Evolutionary conservation across 2,113 vertebrate species (phyloP).

Genomic region (Cacatua alba): DNA sequence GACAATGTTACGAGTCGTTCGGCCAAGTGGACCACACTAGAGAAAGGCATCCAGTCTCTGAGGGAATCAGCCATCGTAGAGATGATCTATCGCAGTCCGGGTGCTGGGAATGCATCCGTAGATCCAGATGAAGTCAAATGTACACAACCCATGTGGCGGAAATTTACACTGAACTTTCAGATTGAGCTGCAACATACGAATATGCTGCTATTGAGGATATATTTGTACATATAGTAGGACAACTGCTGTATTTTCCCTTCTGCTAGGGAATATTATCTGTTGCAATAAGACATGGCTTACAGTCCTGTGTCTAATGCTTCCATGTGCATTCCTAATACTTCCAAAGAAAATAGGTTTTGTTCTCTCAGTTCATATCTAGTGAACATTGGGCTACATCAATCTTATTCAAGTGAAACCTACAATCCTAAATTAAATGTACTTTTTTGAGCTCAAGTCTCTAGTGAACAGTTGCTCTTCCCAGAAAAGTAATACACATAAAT

Average conservation of each 20-base stretch:
- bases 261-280: neutral
- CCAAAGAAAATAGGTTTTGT: neutral
- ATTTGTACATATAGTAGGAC: neutral
- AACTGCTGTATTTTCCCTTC: neutral
- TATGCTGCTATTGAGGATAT: neutral
- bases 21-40: too few relatives aligned
- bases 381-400: neutral
- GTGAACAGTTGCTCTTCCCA: conserved; percentile 1
- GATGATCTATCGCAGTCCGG: too few relatives aligned
- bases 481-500: conserved; percentile 36
- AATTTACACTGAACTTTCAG: neutral
- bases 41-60: too few relatives aligned
- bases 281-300: neutral
- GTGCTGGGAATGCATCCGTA: too few relatives aligned
- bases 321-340: neutral
- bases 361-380: neutral
- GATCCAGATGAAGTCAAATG: too few relatives aligned
- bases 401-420: neutral
- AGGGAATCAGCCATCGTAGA: too few relatives aligned
- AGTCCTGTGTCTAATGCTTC: neutral
- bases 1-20: too few relatives aligned
- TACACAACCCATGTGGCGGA: too few relatives aligned
- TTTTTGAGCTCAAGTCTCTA: conserved; percentile 31
- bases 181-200: neutral
- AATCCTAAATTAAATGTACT: conserved; percentile 34